These are phyloP conservation scores for Idaea straminata DNA, from an alignment of 2,888 invertebrate species.

Conservation along the genomic window DNA sequence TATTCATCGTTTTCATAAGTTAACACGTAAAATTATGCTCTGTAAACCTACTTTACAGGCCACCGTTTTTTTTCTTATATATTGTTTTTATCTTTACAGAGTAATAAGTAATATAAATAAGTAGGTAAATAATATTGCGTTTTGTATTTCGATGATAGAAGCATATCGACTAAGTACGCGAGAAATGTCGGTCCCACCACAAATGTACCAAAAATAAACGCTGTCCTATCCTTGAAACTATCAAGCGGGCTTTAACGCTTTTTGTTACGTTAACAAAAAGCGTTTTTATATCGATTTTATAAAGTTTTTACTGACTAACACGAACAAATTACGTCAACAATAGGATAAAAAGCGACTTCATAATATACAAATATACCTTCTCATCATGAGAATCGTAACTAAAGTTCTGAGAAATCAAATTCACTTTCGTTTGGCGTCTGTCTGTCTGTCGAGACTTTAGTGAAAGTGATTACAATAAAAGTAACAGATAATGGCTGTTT, in stretches of 20 bases:
- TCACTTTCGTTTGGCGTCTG: slow-evolving; percentile 17
- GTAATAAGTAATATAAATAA: too few relatives aligned
- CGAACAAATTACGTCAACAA: slow-evolving; percentile 15
- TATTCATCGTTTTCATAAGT: too few relatives aligned
- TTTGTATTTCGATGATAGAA: not conserved
- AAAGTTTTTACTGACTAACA: not conserved
- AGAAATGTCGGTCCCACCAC: not conserved
- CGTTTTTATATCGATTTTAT: not conserved
- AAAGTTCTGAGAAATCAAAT: slow-evolving; percentile 14
- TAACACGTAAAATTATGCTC: too few relatives aligned
- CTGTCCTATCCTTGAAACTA: not conserved
- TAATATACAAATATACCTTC: not conserved
- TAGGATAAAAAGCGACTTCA: slow-evolving; percentile 7
- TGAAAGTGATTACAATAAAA: slow-evolving; percentile 19
- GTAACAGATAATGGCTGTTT: slow-evolving; percentile 8
- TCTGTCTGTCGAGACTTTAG: slow-evolving; percentile 15
- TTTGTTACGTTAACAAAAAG: too few relatives aligned
- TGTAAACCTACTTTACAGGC: too few relatives aligned
- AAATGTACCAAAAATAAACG: not conserved
- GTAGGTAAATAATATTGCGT: too few relatives aligned
- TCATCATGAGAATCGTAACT: not conserved
- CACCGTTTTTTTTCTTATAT: too few relatives aligned
- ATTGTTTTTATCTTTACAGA: too few relatives aligned
- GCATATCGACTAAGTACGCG: not conserved
- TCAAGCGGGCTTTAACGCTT: not conserved